Base-by-base conservation (phyloP, 2,113 vertebrate species). In the Gymnogyps californianus region DNA sequence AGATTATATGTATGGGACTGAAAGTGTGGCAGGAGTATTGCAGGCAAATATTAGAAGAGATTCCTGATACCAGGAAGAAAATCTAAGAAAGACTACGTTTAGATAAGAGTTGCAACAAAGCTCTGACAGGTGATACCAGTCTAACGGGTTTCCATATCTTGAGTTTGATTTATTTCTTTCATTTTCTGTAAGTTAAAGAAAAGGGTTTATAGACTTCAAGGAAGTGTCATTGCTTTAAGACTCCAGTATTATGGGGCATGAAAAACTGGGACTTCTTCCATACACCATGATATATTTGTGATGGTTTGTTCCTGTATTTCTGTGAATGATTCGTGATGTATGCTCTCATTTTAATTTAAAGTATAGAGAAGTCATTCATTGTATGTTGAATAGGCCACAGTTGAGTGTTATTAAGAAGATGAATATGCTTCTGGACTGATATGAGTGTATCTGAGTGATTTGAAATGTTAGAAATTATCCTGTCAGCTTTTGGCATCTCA, bases 281-380 rank as follows among this genome's bases (percentile, higher is more conserved):
- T 36, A 32, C 29, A 34, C 20, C 18, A 18, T 88, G 17, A 87
- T 83, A 11, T 88, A 51, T 49, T 72, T 94, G 38, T 90, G 70
- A 65, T 76, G 49, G n/a, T 71, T 72, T 54, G 20, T 93, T 92
- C 71, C 75, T 87, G 71, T 96, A n/a, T 93, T 97, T 94, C 24
- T 78, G 47, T 83, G 80, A 80, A 75, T 80, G 18, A 74, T 94
- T 96, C 9, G 7, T 88, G 38, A 64, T 76, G 13, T 55, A 19
- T 81, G 71, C 51, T 74, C n/a, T 84, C 46, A 92, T 96, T 96
- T 94, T 87, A 95, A 85, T 72, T 96, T 95, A 58, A 91, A 94
- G 77, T 70, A 58, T 21, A 25, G 42, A 42, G 58, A 87, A 83
- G 19, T 46, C 49, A 82, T 88, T 87, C 36, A 49, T 46, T 90